These are phyloP conservation scores for Drosophila ohnishii DNA, from an alignment of 1,140 invertebrate genomes.

Conservation along the genomic window DNA sequence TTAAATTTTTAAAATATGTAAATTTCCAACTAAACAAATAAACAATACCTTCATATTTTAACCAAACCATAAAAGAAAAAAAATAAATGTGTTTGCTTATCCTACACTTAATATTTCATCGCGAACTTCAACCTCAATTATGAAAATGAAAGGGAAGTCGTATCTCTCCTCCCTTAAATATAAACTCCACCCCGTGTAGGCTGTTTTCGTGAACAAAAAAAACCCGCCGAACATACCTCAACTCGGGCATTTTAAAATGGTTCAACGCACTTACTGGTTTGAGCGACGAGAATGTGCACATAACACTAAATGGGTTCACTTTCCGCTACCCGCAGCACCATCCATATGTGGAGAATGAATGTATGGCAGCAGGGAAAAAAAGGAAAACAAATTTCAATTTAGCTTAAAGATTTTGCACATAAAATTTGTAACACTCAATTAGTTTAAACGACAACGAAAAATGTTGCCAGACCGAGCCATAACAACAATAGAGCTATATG, in stretches of 20 bases:
- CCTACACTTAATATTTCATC: constrained; percentile 33
- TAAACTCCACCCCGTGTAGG: constrained; percentile 23
- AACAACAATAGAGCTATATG: constrained; percentile 37
- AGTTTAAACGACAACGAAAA: constrained; percentile 79
- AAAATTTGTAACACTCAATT: constrained; percentile 82
- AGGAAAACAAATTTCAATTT: constrained; percentile 79
- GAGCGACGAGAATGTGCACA: constrained; percentile 67
- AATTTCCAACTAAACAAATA: constrained; percentile 5
- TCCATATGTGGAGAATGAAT: constrained; percentile 59
- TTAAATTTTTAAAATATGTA: not conserved
- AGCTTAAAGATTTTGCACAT: constrained; percentile 81
- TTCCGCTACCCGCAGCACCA: constrained; percentile 60
- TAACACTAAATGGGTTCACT: constrained; percentile 78
- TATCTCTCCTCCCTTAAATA: constrained; percentile 2
- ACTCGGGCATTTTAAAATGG: constrained; percentile 54
- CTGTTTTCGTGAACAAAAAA: constrained; percentile 34
- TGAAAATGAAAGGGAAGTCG: constrained; percentile 37
- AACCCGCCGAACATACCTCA: constrained; percentile 58
- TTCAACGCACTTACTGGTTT: constrained; percentile 65
- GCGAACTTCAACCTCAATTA: constrained; percentile 43
- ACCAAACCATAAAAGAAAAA: not conserved
- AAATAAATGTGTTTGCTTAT: constrained; percentile 14
- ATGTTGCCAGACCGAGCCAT: constrained; percentile 62
- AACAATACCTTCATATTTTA: constrained; percentile 9
- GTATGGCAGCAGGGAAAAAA: constrained; percentile 39